Base-by-base conservation (phyloP, 2,113 vertebrate species). In the Aplodontia rufa region DNA sequence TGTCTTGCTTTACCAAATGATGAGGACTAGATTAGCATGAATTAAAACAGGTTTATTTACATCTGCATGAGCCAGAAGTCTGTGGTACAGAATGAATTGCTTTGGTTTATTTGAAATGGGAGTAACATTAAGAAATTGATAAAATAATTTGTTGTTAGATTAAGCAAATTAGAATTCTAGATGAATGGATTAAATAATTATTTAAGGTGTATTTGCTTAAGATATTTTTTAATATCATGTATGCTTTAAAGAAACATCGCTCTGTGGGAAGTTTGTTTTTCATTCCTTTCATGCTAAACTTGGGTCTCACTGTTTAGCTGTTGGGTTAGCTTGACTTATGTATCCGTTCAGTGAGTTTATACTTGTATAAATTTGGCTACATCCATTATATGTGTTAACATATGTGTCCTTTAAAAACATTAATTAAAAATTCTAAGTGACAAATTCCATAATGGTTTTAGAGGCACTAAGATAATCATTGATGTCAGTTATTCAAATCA, bases 141-240 rank as follows among this genome's bases (percentile, higher is more conserved):
- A 3, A 95, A 81, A 91, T 74, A 60, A 71, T n/a, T 76, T 82
- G 47, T 58, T 86, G 42, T 62, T 85, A 75, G 35, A 47, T 16
- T 92, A 90, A 87, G 58, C 90, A 82, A 96, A 87, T 95, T 68
- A 51, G 64, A 95, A 87, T 93, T 87, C 71, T 89, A 68, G 83
- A 24, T 71, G 35, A 93, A 76, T 80, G n/a, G 78, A 37, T 60
- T 69, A 81, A 96, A 76, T 80, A 58, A 51, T 75, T 16, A 51
- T 60, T 89, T 58, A 87, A 79, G 14, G 40, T 55, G 22, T 53
- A 51, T 47, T 78, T 93, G 55, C 24, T 62, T 86, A 58, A 86
- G 72, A 12, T 71, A 37, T 51, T 64, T 14, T 62, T 93, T 79
- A 82, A n/a, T 55, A 64, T 86, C 40, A 30, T 89, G 9, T 85